These are phyloP conservation scores for Smittia sp. DNA, from an alignment of 2,888 invertebrate species.

Conservation along the genomic window DNA sequence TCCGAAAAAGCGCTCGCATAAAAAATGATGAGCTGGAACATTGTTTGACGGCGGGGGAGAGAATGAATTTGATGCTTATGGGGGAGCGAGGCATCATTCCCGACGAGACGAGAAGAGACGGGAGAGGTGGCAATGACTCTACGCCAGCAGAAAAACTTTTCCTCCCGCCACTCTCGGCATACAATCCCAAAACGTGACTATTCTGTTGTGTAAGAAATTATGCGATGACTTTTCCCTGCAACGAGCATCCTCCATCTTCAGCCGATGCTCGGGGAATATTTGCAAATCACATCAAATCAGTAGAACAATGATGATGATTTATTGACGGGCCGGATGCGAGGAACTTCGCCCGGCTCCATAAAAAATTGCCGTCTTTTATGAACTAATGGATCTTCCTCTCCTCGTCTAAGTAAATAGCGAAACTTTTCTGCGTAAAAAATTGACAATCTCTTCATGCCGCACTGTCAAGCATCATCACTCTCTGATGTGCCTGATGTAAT, in stretches of 20 bases:
- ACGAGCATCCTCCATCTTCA: background rate
- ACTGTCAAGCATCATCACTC: slow-evolving; percentile 8
- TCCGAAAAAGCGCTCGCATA: background rate
- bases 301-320: slow-evolving; percentile 1
- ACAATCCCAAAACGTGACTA: slow-evolving; percentile 38
- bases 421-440: slow-evolving; percentile 12
- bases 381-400: slow-evolving; percentile 19
- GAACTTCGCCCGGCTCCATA: background rate
- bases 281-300: slow-evolving; percentile 32
- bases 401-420: background rate
- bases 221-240: slow-evolving; percentile 28
- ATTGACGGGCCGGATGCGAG: background rate
- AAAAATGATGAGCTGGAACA: slow-evolving; percentile 28
- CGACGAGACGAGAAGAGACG: background rate
- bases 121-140: slow-evolving; percentile 16
- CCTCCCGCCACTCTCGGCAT: background rate
- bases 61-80: background rate
- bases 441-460: slow-evolving; percentile 6
- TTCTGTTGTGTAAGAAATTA: slow-evolving; percentile 40
- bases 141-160: slow-evolving; percentile 1
- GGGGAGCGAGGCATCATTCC: background rate
- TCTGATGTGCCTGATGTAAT: slow-evolving; percentile 23
- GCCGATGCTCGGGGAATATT: background rate
- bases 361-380: slow-evolving; percentile 18
- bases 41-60: background rate